Percentiles rank a stretch among this genome's conserved stretches.
Conservation (phyloP, 2,888 invertebrate species). For the Eretmocerus hayati region DNA sequence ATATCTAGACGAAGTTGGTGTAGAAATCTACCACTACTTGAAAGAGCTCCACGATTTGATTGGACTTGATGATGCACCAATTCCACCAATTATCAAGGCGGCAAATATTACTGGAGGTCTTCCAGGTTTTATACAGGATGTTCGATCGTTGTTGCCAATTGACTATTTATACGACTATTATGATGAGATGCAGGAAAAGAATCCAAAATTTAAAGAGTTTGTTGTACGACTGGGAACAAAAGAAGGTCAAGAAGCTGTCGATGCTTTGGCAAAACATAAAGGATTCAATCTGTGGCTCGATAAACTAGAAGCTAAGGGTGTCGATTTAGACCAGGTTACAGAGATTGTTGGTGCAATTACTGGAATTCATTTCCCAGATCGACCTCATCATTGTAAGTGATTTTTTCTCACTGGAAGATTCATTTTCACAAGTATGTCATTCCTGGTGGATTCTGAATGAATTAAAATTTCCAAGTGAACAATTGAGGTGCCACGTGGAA, state of each 20-base stretch:
- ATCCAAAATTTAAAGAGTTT: conserved; percentile 26
- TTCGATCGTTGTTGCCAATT: conserved; percentile 26
- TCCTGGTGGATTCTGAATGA: too few species aligned
- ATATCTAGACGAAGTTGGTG: conserved; percentile 19
- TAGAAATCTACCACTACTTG: conserved; percentile 22
- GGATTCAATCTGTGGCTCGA: conserved; percentile 13
- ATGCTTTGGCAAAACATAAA: conserved; percentile 18
- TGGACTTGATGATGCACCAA: conserved; percentile 1
- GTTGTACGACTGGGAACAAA: conserved; percentile 22
- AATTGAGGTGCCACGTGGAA: too few species aligned
- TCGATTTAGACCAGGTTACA: conserved; percentile 17
- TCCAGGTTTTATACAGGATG: conserved; percentile 25
- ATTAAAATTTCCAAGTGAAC: too few species aligned
- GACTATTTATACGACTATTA: conserved; percentile 24
- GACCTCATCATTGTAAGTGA: too few species aligned
- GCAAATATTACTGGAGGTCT: conserved; percentile 23
- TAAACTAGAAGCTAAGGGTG: conserved; percentile 18
- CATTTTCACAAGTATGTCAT: too few species aligned
- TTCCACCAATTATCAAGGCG: not conserved
- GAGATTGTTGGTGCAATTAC: conserved; percentile 20
- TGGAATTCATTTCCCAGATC: conserved; percentile 19
- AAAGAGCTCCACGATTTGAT: conserved; percentile 19
- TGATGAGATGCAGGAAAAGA: conserved; percentile 25
- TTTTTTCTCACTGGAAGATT: too few species aligned
- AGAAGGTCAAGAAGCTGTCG: conserved; percentile 25